These are phyloP conservation scores for Chroicocephalus ridibundus DNA, from an alignment of 2,113 vertebrate genomes.

Conservation along the genomic window DNA sequence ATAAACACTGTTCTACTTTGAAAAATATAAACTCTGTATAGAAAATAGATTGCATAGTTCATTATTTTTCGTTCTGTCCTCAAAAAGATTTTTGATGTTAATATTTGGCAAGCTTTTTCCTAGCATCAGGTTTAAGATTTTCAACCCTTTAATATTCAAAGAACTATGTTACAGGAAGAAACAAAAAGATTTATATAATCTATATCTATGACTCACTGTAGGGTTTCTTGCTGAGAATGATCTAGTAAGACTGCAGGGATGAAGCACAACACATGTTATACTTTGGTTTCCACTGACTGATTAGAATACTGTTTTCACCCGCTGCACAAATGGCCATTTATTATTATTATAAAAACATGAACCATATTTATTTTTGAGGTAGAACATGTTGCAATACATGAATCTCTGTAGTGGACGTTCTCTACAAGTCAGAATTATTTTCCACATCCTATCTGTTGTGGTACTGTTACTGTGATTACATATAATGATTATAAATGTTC, in stretches of 20 bases:
- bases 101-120: neutral
- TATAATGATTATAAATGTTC: neutral
- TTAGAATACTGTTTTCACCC: neutral
- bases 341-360: neutral
- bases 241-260: neutral
- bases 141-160: neutral
- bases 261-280: neutral
- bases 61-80: neutral
- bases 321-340: neutral
- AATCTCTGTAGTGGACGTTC: neutral
- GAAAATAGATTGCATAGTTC: neutral
- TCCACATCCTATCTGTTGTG: neutral
- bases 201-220: neutral
- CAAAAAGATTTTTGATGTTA: neutral
- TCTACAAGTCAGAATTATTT: neutral
- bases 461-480: neutral
- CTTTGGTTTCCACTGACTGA: neutral
- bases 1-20: neutral
- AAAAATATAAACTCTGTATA: neutral
- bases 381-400: neutral
- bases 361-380: neutral
- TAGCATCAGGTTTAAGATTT: neutral
- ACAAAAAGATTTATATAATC: neutral
- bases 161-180: neutral
- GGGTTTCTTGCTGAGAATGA: neutral